A percentile compares a stretch with the other conserved stretches of the same genome.
These are phyloP conservation scores for Axis porcinus DNA, from an alignment of 2,113 vertebrate genomes.

Conservation along the genomic window DNA sequence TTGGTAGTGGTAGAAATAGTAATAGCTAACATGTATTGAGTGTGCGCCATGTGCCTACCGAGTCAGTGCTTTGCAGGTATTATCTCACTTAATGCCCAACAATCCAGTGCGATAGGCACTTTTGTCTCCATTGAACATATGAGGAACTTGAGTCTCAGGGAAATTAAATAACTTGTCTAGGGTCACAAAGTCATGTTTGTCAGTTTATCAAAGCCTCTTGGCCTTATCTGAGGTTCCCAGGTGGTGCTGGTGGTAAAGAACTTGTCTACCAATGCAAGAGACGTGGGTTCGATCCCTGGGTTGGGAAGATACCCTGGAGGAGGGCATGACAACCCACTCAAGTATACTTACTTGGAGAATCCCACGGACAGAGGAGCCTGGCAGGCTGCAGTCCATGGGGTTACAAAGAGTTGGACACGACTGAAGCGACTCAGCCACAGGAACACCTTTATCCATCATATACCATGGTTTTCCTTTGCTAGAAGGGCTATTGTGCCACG, in stretches of 20 bases:
- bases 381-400: not conserved
- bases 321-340: not conserved
- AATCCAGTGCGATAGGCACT: not conserved
- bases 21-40: not conserved
- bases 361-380: not conserved
- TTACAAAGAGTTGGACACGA: accelerated
- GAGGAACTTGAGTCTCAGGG: not conserved
- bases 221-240: not conserved
- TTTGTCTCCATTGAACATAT: not conserved
- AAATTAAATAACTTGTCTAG: not conserved
- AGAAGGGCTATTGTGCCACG: not conserved
- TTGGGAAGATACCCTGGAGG: not conserved
- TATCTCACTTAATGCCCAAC: not conserved
- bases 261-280: not conserved
- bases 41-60: accelerated
- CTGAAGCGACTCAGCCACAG: not conserved
- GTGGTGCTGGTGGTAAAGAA: not conserved
- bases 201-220: not conserved
- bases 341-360: not conserved
- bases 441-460: not conserved
- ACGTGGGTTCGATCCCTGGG: accelerated
- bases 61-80: not conserved
- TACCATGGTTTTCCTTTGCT: not conserved
- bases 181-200: not conserved
- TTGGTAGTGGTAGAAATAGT: not conserved